Conservation (phyloP, 1,140 invertebrate genomes). For the Ptiloglossa arizonensis region DNA sequence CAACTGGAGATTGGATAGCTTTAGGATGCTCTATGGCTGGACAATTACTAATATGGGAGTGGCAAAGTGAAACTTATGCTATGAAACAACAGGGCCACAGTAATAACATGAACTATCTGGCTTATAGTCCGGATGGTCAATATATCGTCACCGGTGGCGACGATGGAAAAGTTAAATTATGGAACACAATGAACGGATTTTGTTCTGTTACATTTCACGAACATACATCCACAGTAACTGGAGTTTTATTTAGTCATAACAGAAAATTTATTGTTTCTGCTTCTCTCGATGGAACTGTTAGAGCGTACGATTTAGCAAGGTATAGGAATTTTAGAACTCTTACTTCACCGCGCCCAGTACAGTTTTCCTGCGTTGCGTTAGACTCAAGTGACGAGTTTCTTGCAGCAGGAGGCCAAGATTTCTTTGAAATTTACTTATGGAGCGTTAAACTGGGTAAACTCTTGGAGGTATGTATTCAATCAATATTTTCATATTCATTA, state of each 20-base stretch:
- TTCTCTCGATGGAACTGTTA: constrained; percentile 96
- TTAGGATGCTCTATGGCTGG: constrained; percentile 92
- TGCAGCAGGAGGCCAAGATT: constrained; percentile 95
- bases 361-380: constrained; percentile 95
- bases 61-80: constrained; percentile 99
- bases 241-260: constrained; percentile 92
- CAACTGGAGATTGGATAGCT: constrained; percentile 96
- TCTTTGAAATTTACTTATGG: constrained; percentile 98
- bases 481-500: not conserved
- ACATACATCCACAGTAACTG: constrained; percentile 91
- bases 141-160: constrained; percentile 96
- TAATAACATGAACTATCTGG: constrained; percentile 92
- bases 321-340: constrained; percentile 99
- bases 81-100: constrained; percentile 98
- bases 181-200: constrained; percentile 95
- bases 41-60: constrained; percentile 98
- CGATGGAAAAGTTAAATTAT: constrained; percentile 98
- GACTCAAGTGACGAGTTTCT: constrained; percentile 95
- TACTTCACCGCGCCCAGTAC: constrained; percentile 93
- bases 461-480: constrained; percentile 87
- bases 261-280: constrained; percentile 95
- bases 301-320: constrained; percentile 96
- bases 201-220: constrained; percentile 97
- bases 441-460: constrained; percentile 95
- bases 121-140: constrained; percentile 95